phyloP scores from a whole-genome alignment of 2,113 vertebrate genomes.

The Gobius niger region DNA sequence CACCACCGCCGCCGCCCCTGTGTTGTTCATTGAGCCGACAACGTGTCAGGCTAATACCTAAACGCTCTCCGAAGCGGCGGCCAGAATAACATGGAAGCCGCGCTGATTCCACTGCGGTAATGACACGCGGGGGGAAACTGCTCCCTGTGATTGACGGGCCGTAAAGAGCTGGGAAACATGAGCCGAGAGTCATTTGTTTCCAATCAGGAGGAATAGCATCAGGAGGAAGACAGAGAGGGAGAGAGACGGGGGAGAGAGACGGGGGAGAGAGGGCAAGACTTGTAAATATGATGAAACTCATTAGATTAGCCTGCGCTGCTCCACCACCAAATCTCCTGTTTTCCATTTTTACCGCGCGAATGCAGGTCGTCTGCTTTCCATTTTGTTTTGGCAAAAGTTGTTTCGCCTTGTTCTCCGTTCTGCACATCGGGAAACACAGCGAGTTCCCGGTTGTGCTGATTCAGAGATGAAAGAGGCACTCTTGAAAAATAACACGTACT shows the following conservation, averaged over 20 bases:
- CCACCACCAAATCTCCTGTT: too few species aligned
- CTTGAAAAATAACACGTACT: too few species aligned
- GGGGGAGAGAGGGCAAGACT: constrained; percentile 21
- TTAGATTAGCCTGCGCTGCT: constrained; percentile 59
- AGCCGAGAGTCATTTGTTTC: constrained; percentile 73
- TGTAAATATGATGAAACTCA: constrained; percentile 70
- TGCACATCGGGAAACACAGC: too few species aligned
- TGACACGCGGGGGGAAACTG: constrained; percentile 39
- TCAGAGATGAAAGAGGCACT: too few species aligned
- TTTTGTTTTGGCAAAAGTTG: too few species aligned
- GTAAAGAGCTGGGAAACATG: constrained; percentile 59
- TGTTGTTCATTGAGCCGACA: constrained; percentile 30
- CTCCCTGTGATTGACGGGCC: constrained; percentile 63
- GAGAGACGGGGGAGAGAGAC: background rate
- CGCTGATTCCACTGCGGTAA: constrained; percentile 42
- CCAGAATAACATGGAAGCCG: constrained; percentile 58
- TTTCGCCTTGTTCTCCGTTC: too few species aligned
- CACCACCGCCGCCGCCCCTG: background rate
- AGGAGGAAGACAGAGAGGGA: constrained; percentile 56
- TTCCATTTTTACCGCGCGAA: too few species aligned
- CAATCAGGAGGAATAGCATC: constrained; percentile 74
- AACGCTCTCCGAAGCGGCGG: constrained; percentile 43
- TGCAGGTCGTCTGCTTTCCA: too few species aligned
- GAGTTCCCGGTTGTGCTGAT: too few species aligned
- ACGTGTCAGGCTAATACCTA: constrained; percentile 25